Percentiles rank a stretch among this genome's conserved stretches.
Evolutionary conservation across 2,113 vertebrate genomes (phyloP).

Genomic region (Baryphthengus martii): DNA sequence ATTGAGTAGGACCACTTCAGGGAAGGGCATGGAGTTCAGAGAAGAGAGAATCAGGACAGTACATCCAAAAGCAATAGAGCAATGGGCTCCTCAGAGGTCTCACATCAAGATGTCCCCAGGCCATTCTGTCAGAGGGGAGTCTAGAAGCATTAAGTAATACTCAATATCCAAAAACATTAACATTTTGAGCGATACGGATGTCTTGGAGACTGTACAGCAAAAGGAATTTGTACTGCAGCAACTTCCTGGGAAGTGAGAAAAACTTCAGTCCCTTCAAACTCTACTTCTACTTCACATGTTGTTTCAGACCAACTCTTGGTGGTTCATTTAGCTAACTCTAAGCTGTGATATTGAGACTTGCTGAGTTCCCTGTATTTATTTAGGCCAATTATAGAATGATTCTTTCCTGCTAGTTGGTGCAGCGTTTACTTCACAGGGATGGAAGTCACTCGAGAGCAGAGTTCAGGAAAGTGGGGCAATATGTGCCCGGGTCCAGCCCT

Average conservation of each 20-base stretch:
- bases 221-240: background rate
- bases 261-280: background rate
- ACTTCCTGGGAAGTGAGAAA: background rate
- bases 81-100: accelerated
- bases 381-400: background rate
- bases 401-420: background rate
- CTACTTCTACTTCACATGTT: accelerated
- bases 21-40: background rate
- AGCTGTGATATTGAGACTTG: background rate
- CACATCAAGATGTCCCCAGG: background rate
- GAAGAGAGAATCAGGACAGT: background rate
- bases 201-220: background rate
- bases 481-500: background rate
- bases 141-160: background rate
- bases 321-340: background rate
- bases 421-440: background rate
- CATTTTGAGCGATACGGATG: background rate
- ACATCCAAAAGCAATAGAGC: background rate
- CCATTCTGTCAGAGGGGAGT: background rate
- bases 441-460: background rate
- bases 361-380: background rate
- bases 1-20: background rate
- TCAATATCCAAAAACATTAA: background rate
- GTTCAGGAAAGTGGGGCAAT: background rate
- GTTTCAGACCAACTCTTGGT: background rate